Percentiles rank a stretch among this genome's conserved stretches.
Evolutionary conservation across 53 echinoderm and acorn worm genomes (phyloP).

Genomic region (Astropecten irregularis): DNA sequence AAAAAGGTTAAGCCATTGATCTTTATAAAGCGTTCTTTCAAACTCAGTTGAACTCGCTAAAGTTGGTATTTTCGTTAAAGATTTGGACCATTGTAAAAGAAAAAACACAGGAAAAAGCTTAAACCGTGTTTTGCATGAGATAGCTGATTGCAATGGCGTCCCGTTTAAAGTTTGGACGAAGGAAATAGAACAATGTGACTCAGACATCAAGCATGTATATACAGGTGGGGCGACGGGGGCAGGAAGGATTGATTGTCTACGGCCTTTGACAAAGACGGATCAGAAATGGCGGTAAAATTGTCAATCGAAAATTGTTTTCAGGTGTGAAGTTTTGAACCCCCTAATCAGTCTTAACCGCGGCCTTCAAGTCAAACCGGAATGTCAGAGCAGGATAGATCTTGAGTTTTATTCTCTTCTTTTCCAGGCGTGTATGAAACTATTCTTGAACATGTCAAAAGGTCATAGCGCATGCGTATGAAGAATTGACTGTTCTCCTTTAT

Average conservation of each 20-base stretch:
- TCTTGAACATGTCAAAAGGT: not conserved
- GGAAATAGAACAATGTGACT: constrained; percentile 38
- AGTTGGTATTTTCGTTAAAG: too few species aligned
- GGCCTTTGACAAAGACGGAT: constrained; percentile 38
- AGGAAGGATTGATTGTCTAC: constrained; percentile 36
- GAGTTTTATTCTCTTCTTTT: too few species aligned
- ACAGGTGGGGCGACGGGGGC: constrained; percentile 34
- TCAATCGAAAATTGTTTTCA: constrained; percentile 37
- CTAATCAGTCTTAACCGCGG: constrained; percentile 5
- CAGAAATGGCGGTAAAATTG: constrained; percentile 11
- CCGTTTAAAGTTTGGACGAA: constrained; percentile 48
- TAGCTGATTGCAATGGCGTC: too few species aligned
- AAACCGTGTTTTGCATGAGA: too few species aligned
- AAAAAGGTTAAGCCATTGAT: not conserved
- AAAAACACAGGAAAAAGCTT: too few species aligned
- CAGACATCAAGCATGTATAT: not conserved
- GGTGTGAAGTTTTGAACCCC: constrained; percentile 18
- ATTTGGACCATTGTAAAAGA: too few species aligned
- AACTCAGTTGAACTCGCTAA: too few species aligned
- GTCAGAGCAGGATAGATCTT: too few species aligned
- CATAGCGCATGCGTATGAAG: not conserved
- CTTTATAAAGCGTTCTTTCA: too few species aligned
- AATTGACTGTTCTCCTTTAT: too few species aligned
- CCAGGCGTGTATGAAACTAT: too few species aligned
- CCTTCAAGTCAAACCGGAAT: not conserved